Base-by-base conservation (phyloP, 2,888 invertebrate genomes). In the Netelia melanura region DNA sequence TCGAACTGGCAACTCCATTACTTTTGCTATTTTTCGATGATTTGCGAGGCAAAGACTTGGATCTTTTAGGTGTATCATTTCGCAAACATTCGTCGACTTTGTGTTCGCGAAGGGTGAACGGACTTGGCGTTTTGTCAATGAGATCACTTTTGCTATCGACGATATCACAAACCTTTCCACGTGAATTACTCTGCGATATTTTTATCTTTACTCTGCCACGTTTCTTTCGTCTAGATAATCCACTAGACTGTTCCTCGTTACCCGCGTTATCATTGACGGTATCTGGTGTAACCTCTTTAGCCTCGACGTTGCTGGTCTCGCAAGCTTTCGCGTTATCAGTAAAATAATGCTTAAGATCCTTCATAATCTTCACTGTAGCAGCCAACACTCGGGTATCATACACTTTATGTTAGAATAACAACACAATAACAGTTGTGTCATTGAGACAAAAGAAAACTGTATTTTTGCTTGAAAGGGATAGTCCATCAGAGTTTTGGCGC, bases 321-420 rank as follows among this genome's bases (percentile, higher is more conserved):
- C 71, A 56, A 3, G 84, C 54, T 84, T 87, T 91, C 10, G 86
- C 77, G 23, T 85, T 74, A 14, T 91, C 92, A 10, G 81, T 77
- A 74, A 92, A 92, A 78, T 92, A 92, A 58, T 91, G 90, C 48
- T 90, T 89, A 9, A 92, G 87, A 76, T 92, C 90, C 81, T 90
- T 92, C 92, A 92, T 92, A 17, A 65, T 72, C 23, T 44, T 58
- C 10, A 8, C 9, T 21, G n/a, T 58, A 2, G 2, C 8, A 21
- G 17, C 8, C 17, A 21, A 58, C 21, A 58, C 58, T 23, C 21
- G 21, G 5, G 2, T 58, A 21, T 58, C 6, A 21, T 58, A 8
- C 58, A 58, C 21, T 21, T 8, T 21, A 21, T 10, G 58, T 17
- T 58, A 3, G 2, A 21, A 58, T 10, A 21, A 58, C 6, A 2